Conservation (phyloP, 2,113 vertebrate species). For the Labeo rohita region DNA sequence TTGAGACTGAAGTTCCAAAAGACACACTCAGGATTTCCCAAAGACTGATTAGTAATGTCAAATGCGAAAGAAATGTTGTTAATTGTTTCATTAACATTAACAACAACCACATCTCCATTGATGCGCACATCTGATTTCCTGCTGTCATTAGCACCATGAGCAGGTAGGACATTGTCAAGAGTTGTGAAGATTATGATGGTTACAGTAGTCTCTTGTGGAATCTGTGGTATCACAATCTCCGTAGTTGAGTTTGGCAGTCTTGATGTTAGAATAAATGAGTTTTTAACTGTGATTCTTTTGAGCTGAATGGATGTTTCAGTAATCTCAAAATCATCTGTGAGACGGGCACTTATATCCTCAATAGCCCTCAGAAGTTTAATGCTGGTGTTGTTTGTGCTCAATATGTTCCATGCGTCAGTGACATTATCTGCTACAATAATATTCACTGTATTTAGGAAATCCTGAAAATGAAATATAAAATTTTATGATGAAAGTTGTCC, state of each 20-base stretch:
- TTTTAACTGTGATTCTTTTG: constrained; percentile 43
- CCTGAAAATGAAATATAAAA: constrained; percentile 61
- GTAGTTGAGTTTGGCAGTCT: constrained; percentile 59
- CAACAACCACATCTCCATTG: constrained; percentile 76
- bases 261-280: constrained; percentile 34
- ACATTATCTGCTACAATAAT: constrained; percentile 56
- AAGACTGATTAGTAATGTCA: constrained; percentile 67
- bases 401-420: constrained; percentile 61
- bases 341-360: constrained; percentile 70
- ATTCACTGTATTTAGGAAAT: constrained; percentile 68
- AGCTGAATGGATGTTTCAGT: constrained; percentile 53
- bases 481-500: neutral
- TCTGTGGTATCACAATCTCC: constrained; percentile 65
- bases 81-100: constrained; percentile 43
- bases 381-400: constrained; percentile 63
- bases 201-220: constrained; percentile 52
- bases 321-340: constrained; percentile 45
- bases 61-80: constrained; percentile 72
- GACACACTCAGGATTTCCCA: constrained; percentile 72
- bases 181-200: constrained; percentile 73
- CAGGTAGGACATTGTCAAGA: constrained; percentile 74
- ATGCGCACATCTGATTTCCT: constrained; percentile 32
- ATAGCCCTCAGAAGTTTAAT: constrained; percentile 75
- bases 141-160: constrained; percentile 27
- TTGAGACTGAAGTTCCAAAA: constrained; percentile 79